Percentiles rank a stretch among this genome's conserved stretches.
Evolutionary conservation across 2,113 vertebrate genomes (phyloP).

Genomic region (Lagopus muta): DNA sequence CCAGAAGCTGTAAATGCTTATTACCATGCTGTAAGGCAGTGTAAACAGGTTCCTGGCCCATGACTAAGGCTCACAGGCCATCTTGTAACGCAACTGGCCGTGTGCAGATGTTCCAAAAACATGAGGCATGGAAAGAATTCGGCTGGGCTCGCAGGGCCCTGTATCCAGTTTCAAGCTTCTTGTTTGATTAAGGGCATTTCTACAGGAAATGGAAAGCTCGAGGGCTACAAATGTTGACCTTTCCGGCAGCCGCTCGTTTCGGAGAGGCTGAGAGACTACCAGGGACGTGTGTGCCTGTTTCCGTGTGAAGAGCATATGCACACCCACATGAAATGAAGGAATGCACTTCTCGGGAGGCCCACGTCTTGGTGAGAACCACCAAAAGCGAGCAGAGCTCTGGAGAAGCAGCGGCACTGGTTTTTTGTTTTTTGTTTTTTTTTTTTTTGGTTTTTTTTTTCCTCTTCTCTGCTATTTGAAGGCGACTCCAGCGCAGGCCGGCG

Average conservation of each 20-base stretch:
- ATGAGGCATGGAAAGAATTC: background rate
- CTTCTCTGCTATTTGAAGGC: background rate
- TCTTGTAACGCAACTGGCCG: background rate
- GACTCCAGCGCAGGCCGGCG: rapidly evolving
- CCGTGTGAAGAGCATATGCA: rapidly evolving
- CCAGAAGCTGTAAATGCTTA: constrained; percentile 23
- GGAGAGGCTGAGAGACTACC: background rate
- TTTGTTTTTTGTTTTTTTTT: too few relatives aligned
- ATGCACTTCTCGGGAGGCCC: background rate
- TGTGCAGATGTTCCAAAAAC: background rate
- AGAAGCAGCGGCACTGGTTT: rapidly evolving
- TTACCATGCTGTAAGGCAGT: background rate
- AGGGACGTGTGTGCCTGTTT: rapidly evolving
- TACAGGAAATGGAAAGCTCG: background rate
- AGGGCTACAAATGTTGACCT: background rate
- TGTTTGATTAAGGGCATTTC: background rate
- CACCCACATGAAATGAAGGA: rapidly evolving
- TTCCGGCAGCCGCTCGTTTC: background rate
- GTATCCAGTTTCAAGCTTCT: background rate
- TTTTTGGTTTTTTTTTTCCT: rapidly evolving
- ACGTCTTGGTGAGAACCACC: background rate
- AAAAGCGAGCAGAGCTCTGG: rapidly evolving
- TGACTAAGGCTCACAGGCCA: constrained; percentile 12
- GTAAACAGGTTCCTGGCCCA: constrained; percentile 38
- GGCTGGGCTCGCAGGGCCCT: background rate